Evolutionary conservation across 2,888 invertebrate genomes (phyloP).

Genomic region (Odontocolon sp.): DNA sequence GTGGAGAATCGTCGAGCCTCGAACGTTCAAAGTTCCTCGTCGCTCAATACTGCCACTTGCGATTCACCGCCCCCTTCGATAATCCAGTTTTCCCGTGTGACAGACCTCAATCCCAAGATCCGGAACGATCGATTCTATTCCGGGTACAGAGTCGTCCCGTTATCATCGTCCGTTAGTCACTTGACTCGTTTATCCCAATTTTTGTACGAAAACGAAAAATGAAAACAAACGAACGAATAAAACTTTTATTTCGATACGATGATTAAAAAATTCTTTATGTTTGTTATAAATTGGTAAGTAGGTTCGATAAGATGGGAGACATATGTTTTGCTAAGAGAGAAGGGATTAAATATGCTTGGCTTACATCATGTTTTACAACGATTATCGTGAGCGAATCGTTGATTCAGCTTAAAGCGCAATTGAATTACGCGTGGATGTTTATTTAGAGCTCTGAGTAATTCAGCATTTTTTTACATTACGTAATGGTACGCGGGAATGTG

Average conservation of each 20-base stretch:
- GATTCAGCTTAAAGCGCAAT: slow-evolving; percentile 19
- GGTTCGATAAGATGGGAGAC: too few species aligned
- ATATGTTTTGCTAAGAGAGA: too few species aligned
- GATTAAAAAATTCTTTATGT: too few species aligned
- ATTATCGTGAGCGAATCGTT: not conserved
- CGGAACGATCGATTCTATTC: slow-evolving; percentile 14
- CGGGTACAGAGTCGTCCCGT: not conserved
- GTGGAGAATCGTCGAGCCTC: slow-evolving; percentile 7
- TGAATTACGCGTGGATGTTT: slow-evolving; percentile 41
- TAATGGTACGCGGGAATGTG: not conserved
- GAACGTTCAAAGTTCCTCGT: slow-evolving; percentile 1
- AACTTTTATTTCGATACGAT: too few species aligned
- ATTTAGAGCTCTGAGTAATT: slow-evolving; percentile 20
- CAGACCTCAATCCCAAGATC: slow-evolving; percentile 14
- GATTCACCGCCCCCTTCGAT: slow-evolving; percentile 40
- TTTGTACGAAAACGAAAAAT: too few species aligned
- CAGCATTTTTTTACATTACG: slow-evolving; percentile 32
- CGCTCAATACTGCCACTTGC: too few species aligned
- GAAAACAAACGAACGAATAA: too few species aligned
- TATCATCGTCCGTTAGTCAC: not conserved
- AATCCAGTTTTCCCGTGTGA: slow-evolving; percentile 28
- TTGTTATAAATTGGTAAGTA: too few species aligned
- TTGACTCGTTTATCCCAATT: too few species aligned
- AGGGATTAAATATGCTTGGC: not conserved
- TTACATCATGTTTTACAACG: not conserved